Conservation (phyloP, 2,888 invertebrate species). For the Drosophila subsilvestris region DNA sequence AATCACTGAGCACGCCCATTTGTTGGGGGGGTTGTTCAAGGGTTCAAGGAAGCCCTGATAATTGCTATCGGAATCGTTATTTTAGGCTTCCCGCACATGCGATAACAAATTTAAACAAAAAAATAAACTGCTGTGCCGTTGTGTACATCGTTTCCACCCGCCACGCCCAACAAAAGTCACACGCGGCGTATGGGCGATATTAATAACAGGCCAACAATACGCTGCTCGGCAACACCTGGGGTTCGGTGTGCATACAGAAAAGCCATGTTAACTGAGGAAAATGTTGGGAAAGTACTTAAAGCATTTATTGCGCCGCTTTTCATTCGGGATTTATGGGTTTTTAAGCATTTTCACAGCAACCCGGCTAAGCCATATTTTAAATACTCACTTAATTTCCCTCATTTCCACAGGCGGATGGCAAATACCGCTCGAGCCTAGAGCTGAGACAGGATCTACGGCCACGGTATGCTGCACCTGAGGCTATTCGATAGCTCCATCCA, state of each 20-base stretch:
- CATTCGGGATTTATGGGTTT: constrained; percentile 55
- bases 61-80: constrained; percentile 25
- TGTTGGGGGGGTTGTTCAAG: not conserved
- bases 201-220: constrained; percentile 41
- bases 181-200: constrained; percentile 58
- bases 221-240: constrained; percentile 26
- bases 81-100: constrained; percentile 6
- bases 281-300: constrained; percentile 58
- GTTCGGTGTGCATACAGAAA: constrained; percentile 29
- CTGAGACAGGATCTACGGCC: not conserved
- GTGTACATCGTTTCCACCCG: not conserved
- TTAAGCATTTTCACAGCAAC: constrained; percentile 35
- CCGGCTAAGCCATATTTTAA: constrained; percentile 21
- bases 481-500: constrained; percentile 70
- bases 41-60: constrained; percentile 16
- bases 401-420: constrained; percentile 27
- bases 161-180: constrained; percentile 9
- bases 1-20: constrained; percentile 29
- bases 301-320: constrained; percentile 60
- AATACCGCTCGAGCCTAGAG: constrained; percentile 2
- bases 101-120: constrained; percentile 18
- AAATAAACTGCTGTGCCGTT: constrained; percentile 9
- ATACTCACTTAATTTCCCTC: constrained; percentile 41
- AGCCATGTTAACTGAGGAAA: constrained; percentile 49
- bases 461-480: constrained; percentile 67